Evolutionary conservation across 2,797 vertebrate genomes (phyloP).

Genomic region (Hafferia zeledoni): DNA sequence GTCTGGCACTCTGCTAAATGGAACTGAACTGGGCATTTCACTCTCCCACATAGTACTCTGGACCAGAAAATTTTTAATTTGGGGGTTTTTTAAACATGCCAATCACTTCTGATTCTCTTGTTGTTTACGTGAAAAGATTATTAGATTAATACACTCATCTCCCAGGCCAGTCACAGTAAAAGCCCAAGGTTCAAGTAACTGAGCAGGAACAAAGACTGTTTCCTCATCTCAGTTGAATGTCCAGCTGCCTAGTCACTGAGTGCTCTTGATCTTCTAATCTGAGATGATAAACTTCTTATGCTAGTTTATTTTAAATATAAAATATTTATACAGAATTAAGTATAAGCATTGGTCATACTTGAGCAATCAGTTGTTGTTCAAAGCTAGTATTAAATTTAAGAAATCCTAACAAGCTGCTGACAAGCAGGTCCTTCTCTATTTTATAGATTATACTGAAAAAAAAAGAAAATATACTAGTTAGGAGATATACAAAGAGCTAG

Average conservation of each 20-base stretch:
- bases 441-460: not conserved
- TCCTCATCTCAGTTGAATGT: not conserved
- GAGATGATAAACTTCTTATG: not conserved
- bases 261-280: not conserved
- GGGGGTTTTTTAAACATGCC: too few relatives aligned
- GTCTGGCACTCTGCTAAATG: not conserved
- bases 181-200: not conserved
- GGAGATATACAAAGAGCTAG: not conserved
- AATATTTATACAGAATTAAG: not conserved
- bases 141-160: not conserved
- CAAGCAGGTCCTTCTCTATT: not conserved
- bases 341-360: not conserved
- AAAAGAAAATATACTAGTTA: not conserved
- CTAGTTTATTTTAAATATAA: not conserved
- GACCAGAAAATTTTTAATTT: fast-evolving
- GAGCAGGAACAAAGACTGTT: not conserved
- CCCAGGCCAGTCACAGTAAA: not conserved
- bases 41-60: not conserved
- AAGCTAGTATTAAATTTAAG: not conserved
- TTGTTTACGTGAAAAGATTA: not conserved
- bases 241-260: not conserved
- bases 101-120: too few relatives aligned
- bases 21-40: not conserved
- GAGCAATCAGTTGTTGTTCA: not conserved
- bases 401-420: not conserved